Conservation (phyloP, 2,113 vertebrate species). For the Dipodomys ordii region DNA sequence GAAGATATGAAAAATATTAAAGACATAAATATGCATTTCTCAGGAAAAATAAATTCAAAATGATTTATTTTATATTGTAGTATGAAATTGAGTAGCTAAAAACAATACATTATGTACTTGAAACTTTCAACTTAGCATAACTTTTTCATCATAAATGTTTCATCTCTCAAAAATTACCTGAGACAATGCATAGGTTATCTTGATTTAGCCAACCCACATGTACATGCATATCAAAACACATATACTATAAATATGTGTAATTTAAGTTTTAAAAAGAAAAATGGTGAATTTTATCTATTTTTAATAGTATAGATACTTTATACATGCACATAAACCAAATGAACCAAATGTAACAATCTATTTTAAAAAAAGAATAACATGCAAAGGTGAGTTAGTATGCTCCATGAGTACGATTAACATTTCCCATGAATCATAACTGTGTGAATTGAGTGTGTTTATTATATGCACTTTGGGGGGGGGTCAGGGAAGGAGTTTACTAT, state of each 20-base stretch:
- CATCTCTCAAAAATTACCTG: not conserved
- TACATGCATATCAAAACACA: not conserved
- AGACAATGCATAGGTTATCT: too few relatives aligned
- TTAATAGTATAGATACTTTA: not conserved
- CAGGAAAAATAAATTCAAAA: not conserved
- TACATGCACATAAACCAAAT: not conserved
- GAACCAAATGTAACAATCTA: not conserved
- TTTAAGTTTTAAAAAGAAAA: not conserved
- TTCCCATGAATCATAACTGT: not conserved
- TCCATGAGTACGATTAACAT: not conserved
- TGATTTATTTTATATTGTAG: not conserved
- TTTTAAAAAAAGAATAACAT: not conserved
- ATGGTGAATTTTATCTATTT: not conserved
- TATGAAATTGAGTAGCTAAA: not conserved
- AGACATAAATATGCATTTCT: not conserved
- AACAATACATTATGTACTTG: not conserved
- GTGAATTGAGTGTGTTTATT: not conserved
- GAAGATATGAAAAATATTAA: not conserved
- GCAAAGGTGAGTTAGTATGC: not conserved
- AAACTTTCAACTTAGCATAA: not conserved
- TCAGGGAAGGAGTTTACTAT: not conserved
- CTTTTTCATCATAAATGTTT: not conserved
- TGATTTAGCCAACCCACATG: not conserved
- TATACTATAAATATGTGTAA: not conserved
- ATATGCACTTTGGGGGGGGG: not conserved